Conservation (phyloP, 2,113 vertebrate genomes). For the Pelusios castaneus region DNA sequence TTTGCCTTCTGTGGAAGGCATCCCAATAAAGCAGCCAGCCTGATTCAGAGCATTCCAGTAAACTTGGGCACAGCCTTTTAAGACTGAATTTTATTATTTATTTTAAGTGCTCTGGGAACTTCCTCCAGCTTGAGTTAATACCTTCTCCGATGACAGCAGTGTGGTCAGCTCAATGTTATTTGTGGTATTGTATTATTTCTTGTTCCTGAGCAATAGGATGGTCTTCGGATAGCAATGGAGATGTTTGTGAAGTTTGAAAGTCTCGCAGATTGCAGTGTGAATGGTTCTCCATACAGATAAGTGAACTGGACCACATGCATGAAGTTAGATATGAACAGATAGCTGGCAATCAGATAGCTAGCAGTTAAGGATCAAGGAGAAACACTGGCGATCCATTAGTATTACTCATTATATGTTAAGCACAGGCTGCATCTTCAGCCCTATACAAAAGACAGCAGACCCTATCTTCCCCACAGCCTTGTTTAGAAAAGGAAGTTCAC, state of each 20-base stretch:
- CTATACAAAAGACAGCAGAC: background rate
- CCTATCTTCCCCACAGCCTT: background rate
- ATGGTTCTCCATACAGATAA: background rate
- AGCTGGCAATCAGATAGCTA: no score
- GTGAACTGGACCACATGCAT: no score
- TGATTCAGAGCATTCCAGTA: background rate
- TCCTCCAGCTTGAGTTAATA: background rate
- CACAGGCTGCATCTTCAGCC: background rate
- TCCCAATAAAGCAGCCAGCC: conserved; percentile 2
- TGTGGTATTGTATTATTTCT: no score
- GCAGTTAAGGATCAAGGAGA: no score
- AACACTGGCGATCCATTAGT: no score
- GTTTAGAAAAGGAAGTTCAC: background rate
- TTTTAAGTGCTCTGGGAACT: background rate
- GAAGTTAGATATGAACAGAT: no score
- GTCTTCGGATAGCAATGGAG: background rate
- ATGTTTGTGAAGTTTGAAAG: accelerated
- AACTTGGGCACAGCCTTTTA: background rate
- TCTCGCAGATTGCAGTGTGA: background rate
- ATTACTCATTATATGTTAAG: background rate
- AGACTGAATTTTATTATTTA: background rate
- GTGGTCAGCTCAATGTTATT: no score
- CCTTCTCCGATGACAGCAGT: no score
- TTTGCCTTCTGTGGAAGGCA: background rate
- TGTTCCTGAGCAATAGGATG: background rate